These are phyloP conservation scores for Chironomus tepperi DNA, from an alignment of 1,140 invertebrate species.

Conservation along the genomic window DNA sequence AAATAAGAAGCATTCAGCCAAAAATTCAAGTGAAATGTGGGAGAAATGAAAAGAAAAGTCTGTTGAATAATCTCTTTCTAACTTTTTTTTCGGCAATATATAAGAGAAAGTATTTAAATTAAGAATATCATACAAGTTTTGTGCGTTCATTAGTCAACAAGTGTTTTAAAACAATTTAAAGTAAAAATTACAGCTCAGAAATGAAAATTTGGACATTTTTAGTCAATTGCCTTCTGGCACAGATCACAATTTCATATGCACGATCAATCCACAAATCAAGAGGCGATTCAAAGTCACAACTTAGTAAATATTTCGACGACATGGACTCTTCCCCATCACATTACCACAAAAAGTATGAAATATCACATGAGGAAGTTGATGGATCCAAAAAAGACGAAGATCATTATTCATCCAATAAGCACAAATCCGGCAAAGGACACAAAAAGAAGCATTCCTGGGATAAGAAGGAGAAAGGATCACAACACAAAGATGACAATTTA, in stretches of 20 bases:
- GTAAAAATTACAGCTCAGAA: too few species aligned
- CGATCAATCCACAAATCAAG: background rate
- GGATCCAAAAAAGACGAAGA: conserved; percentile 42
- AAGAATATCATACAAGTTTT: background rate
- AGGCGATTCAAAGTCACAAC: too few species aligned
- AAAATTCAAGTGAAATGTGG: too few species aligned
- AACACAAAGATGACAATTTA: conserved; percentile 51
- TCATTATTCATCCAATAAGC: conserved; percentile 42
- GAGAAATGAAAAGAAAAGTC: too few species aligned
- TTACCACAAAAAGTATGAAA: background rate
- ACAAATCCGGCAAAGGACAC: conserved; percentile 50
- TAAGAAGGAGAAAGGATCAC: conserved; percentile 54
- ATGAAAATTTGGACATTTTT: conserved; percentile 3
- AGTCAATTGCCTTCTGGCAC: background rate
- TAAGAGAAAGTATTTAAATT: background rate
- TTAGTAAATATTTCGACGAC: background rate
- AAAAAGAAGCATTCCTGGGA: conserved; percentile 42
- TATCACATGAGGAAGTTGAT: conserved; percentile 35
- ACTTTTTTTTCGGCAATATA: background rate
- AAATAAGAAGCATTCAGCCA: too few species aligned
- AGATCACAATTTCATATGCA: background rate
- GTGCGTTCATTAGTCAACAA: background rate
- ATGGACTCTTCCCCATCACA: background rate
- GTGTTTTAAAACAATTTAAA: background rate
- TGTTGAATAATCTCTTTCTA: too few species aligned